Conservation (phyloP, 92 coral and sea anemone species). For the Anthopleura xanthogrammica region DNA sequence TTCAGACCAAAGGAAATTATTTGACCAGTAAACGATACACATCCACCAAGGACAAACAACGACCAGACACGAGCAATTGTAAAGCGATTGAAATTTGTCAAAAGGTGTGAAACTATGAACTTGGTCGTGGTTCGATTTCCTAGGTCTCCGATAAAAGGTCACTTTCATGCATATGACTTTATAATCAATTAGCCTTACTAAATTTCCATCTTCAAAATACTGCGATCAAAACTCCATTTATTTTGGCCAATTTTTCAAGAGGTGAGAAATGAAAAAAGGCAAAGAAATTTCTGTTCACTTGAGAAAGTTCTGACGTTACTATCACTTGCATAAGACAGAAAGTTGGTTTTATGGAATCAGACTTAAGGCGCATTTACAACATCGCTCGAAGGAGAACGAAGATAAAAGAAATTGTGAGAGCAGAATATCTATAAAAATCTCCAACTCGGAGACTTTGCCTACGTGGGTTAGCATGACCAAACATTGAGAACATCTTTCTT, state of each 20-base stretch:
- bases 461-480: too few relatives aligned
- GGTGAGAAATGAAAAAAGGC: background rate
- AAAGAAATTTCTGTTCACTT: background rate
- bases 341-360: too few relatives aligned
- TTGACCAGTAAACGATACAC: conserved; percentile 27
- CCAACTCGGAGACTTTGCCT: too few relatives aligned
- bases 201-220: background rate
- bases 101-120: conserved; percentile 28
- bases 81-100: conserved; percentile 21
- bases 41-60: background rate
- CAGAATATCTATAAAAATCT: too few relatives aligned
- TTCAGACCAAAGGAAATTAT: background rate
- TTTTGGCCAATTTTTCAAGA: conserved; percentile 11
- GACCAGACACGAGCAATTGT: conserved; percentile 12
- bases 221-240: conserved; percentile 7
- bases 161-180: background rate
- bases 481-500: too few relatives aligned
- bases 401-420: too few relatives aligned
- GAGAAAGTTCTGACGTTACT: too few relatives aligned
- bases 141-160: conserved; percentile 12
- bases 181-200: conserved; percentile 12
- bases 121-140: background rate
- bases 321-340: too few relatives aligned
- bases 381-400: too few relatives aligned
- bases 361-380: too few relatives aligned